Evolutionary conservation across 2,113 vertebrate genomes (phyloP).

Genomic region (Anoplopoma fimbria): DNA sequence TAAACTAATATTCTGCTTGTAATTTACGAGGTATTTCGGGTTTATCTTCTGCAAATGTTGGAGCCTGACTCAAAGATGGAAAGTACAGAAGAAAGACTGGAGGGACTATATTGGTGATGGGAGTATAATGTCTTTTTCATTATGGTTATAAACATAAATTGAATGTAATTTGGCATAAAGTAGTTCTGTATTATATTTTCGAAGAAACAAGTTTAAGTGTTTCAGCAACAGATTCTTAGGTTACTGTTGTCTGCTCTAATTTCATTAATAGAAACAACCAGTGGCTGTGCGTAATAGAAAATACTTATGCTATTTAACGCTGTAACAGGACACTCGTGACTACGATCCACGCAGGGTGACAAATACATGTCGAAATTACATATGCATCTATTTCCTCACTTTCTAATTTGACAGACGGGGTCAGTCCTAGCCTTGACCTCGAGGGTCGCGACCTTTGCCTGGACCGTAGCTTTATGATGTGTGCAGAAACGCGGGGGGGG

Average conservation of each 20-base stretch:
- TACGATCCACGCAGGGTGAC: slow-evolving; percentile 17
- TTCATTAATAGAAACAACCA: slow-evolving; percentile 20
- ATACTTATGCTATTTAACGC: slow-evolving; percentile 58
- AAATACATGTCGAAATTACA: slow-evolving; percentile 40
- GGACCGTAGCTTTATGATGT: slow-evolving; percentile 32
- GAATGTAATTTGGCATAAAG: background rate
- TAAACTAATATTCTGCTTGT: background rate
- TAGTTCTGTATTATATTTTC: background rate
- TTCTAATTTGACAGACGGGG: slow-evolving; percentile 59
- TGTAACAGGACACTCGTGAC: slow-evolving; percentile 55
- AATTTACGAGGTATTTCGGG: no score
- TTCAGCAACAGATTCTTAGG: no score
- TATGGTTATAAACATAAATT: no score
- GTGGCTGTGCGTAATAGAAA: slow-evolving; percentile 51
- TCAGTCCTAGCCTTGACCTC: slow-evolving; percentile 27
- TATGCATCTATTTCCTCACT: slow-evolving; percentile 33
- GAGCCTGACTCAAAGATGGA: background rate
- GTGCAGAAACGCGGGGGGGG: background rate
- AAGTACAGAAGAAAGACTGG: background rate
- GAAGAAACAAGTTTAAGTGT: background rate
- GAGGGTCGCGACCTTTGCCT: slow-evolving; percentile 39
- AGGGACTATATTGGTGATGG: no score
- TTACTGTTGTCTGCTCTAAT: background rate
- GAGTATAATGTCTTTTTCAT: no score
- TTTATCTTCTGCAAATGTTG: background rate